Percentiles rank a stretch among this genome's conserved stretches.
These are phyloP conservation scores for Ophioninae sp. DNA, from an alignment of 2,888 invertebrate species.

Conservation along the genomic window DNA sequence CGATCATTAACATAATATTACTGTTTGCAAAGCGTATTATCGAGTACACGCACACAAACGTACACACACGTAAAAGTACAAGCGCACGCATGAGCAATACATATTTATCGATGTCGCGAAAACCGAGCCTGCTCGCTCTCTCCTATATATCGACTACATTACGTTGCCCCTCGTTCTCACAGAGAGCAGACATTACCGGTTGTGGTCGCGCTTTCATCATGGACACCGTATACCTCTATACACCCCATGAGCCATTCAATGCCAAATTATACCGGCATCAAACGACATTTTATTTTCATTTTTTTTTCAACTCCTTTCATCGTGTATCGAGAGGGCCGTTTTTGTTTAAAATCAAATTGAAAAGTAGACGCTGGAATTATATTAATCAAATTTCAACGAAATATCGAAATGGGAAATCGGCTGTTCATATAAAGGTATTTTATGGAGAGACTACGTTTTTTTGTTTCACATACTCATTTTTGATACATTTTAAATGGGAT, in stretches of 20 bases:
- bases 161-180: conserved; percentile 14
- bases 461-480: too few relatives aligned
- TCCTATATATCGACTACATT: conserved; percentile 24
- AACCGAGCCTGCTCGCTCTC: conserved; percentile 11
- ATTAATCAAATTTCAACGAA: too few relatives aligned
- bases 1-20: conserved; percentile 59
- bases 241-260: background rate
- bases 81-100: conserved; percentile 18
- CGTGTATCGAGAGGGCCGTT: too few relatives aligned
- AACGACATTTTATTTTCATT: too few relatives aligned
- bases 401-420: too few relatives aligned
- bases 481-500: too few relatives aligned
- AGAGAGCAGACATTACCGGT: conserved; percentile 34
- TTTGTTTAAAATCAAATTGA: too few relatives aligned
- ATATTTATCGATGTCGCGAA: conserved; percentile 51
- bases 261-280: background rate
- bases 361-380: too few relatives aligned
- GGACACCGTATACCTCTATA: background rate
- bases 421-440: too few relatives aligned
- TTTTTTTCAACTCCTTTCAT: too few relatives aligned
- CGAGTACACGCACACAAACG: conserved; percentile 40
- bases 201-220: conserved; percentile 16
- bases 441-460: too few relatives aligned
- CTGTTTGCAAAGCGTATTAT: conserved; percentile 50
- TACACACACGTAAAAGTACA: too few relatives aligned